Evolutionary conservation across 1,140 invertebrate genomes (phyloP), one percentile per base, ranked within the genome.

Genomic region (Batillaria attramentaria): DNA sequence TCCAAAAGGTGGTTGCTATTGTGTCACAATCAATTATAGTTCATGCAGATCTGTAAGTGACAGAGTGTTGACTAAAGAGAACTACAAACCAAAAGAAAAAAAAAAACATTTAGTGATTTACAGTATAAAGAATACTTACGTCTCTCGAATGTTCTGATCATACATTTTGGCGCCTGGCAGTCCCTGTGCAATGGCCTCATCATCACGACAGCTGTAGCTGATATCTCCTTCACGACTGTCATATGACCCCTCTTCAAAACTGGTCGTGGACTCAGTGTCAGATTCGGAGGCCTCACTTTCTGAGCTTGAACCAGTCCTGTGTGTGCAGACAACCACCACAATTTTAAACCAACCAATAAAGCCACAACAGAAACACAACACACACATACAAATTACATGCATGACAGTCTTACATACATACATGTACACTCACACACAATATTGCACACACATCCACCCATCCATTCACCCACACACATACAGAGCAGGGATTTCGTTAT

Each of bases 131-230:
- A 6, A 28, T 37, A 84, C 86, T 83, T 84, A 90, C 89, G 86
- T 89, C 83, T 90, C 89, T 81, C 89, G 43, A 60, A 89, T 89
- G 83, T 90, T 90, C 83, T 90, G 89, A 79, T 90, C 89, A 84
- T 93, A 93, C 85, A 93, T 89, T 46, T 91, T 88, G 0, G 92
- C 91, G 35, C 90, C 90, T 24, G 88, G 89, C 37, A 85, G 72
- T 13, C 89, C 90, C 66, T 84, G 80, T 73, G 89, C 87, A 28
- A 91, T 89, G 28, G 86, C 87, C 73, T 90, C 88, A 82, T 91
- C 91, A 82, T 91, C 90, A 78, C 88, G 85, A 85, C 91, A 91
- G 41, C 86, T 84, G 83, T 91, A 89, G n/a, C 86, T 83, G 57
- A 91, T 89, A 74, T 87, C 85, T 3, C 90, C 90, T 54, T 89